Base-by-base conservation (phyloP, 92 coral and sea anemone genomes). In the Micromussa lordhowensis region DNA sequence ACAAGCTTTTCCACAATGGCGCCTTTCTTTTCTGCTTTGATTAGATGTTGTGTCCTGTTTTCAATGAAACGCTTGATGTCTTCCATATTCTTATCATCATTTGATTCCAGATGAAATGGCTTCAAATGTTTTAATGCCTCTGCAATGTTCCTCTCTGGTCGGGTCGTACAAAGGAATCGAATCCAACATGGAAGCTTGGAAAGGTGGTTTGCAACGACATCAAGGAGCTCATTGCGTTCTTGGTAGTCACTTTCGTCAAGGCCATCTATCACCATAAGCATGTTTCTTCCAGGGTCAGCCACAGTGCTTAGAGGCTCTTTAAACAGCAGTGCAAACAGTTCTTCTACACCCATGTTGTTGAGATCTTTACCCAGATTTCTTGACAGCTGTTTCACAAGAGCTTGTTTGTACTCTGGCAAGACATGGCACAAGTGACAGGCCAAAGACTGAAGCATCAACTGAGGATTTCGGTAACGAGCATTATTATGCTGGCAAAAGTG, bases 201-300 rank as follows among this genome's bases (percentile, higher is more conserved):
- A 17, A 93, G 79, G 18, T 87, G 91, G 14, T 75, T 70, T 4
- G 93, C 82, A 64, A 93, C 83, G 30, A 93, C 85, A 26, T 93
- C 79, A n/a, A n/a, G n/a, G n/a, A n/a, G n/a, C n/a, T n/a, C n/a
- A n/a, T n/a, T n/a, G n/a, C n/a, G n/a, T n/a, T 85, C 88, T n/a
- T 83, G 30, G 85, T 78, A 83, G 11, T 93, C 95, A n/a, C 91
- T 73, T 80, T 93, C 95, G 64, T 93, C 95, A 1, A 93, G 66
- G 26, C 89, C 95, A 35, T 93, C 95, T 34, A 93, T 83, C 19
- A 92, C 88, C 13, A 92, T 58, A 13, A 92, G 66, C 68, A 82
- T 51, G 36, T 66, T 82, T 61, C 85, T 69, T 38, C 83, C 80
- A 21, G 95, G 93, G 34, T 81, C 88, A 54, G 72, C 30, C 6